phyloP scores from a whole-genome alignment of 2,113 vertebrate genomes.

The Clarias macrocephalus region DNA sequence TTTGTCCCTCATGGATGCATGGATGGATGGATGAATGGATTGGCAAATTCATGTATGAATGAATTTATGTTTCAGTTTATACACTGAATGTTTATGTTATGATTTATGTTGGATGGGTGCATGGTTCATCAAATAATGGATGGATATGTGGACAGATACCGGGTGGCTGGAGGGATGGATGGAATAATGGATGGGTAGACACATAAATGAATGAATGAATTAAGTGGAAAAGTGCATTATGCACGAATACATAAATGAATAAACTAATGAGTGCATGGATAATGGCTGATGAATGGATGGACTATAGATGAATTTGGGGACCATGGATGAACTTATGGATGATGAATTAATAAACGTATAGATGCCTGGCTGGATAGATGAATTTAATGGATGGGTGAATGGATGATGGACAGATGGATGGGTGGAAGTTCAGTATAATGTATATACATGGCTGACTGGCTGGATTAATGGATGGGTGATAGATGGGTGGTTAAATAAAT shows the following conservation, averaged over 20 bases:
- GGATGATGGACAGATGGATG: neutral
- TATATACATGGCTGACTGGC: too few species aligned
- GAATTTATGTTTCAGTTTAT: too few species aligned
- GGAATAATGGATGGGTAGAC: neutral
- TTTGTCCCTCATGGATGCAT: neutral
- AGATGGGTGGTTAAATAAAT: neutral
- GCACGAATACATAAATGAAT: neutral
- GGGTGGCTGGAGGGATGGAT: neutral
- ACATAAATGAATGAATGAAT: too few species aligned
- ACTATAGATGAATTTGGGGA: too few species aligned
- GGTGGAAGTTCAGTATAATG: too few species aligned
- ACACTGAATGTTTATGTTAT: too few species aligned
- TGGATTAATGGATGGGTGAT: too few species aligned
- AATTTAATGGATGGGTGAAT: neutral
- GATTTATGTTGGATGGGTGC: neutral
- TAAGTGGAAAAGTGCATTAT: too few species aligned
- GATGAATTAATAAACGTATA: neutral
- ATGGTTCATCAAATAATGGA: neutral
- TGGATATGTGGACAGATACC: neutral
- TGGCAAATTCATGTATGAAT: neutral
- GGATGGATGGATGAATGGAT: neutral
- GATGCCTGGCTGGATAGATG: neutral
- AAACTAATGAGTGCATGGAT: neutral
- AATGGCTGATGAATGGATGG: neutral
- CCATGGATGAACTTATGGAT: neutral